Base-by-base conservation (phyloP, 2,888 invertebrate species). In the Eubasilissa splendida region DNA sequence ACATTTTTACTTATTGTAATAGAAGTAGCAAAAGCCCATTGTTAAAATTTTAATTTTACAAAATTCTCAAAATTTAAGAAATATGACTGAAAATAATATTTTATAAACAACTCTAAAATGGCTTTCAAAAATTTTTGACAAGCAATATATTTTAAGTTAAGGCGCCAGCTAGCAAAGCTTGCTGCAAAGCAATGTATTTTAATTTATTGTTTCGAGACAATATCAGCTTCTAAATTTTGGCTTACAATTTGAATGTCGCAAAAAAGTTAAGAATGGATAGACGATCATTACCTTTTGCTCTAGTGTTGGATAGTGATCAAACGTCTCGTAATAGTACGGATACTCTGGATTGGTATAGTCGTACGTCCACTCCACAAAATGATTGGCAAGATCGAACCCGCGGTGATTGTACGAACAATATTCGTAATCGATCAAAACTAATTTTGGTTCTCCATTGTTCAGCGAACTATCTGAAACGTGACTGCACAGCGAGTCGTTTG, bases 371-470 rank as follows among this genome's bases (percentile, higher is more conserved):
- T 98, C 98, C 83, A 96, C 92, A 87, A 98, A 97, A 86, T 98
- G 98, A 88, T 98, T 98, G 3, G 98, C 98, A 74, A 98, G 90
- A 88, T 98, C 98, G 88, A 97, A 98, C 0, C 95, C 97, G 75
- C 98, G 91, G 87, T 96, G 96, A 87, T 98, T 98, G 88, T 98
- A 98, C 0, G 97, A 96, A 88, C 97, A 97, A 87, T 98, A 98
- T 88, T 98, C 98, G 87, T 96, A 98, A 87, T 98, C 98, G 86
- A 96, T 97, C 52, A 97, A 91, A 14, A 95, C 94, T 54, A 97
- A 88, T 84, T 92, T 92, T 0, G 93, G 93, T 76, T 92, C 91
- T 0, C 90, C 90, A 0, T 85, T 87, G 65, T 68, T 74, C 31
- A 83, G 52, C 8, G 83, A 83, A n/a, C 78, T 81, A 77, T 90